phyloP scores from a whole-genome alignment of 2,113 vertebrate species.

The Sorex araneus region DNA sequence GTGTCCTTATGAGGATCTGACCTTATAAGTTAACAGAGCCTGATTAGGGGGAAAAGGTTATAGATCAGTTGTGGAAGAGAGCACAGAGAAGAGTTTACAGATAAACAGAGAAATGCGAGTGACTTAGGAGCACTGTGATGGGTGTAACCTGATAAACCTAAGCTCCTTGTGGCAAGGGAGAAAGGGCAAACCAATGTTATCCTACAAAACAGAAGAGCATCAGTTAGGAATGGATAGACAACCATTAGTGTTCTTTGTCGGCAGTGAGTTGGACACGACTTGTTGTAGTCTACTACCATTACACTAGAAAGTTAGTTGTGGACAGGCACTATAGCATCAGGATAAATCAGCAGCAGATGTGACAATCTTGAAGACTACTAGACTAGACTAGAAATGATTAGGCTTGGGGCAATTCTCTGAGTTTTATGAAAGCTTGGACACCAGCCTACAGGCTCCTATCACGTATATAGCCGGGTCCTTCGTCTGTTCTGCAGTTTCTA shows the following conservation, averaged over 20 bases:
- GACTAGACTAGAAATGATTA: not conserved
- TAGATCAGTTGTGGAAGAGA: too few relatives aligned
- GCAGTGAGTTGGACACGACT: not conserved
- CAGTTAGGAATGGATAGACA: not conserved
- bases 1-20: too few relatives aligned
- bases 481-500: conserved; percentile 38
- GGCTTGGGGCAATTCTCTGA: conserved; percentile 16
- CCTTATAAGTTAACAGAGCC: too few relatives aligned
- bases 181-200: too few relatives aligned
- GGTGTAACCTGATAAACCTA: too few relatives aligned
- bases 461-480: not conserved
- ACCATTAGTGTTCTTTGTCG: not conserved
- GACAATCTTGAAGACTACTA: not conserved
- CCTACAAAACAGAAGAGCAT: rapidly evolving
- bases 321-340: not conserved
- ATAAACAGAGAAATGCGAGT: too few relatives aligned
- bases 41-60: too few relatives aligned
- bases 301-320: not conserved
- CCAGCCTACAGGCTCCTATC: not conserved
- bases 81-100: too few relatives aligned
- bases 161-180: too few relatives aligned
- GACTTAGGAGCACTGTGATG: too few relatives aligned
- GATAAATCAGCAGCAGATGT: not conserved
- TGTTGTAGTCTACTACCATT: not conserved
- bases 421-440: not conserved